Evolutionary conservation across 2,113 vertebrate species (phyloP).

Genomic region (Himantopus leucocephalus): DNA sequence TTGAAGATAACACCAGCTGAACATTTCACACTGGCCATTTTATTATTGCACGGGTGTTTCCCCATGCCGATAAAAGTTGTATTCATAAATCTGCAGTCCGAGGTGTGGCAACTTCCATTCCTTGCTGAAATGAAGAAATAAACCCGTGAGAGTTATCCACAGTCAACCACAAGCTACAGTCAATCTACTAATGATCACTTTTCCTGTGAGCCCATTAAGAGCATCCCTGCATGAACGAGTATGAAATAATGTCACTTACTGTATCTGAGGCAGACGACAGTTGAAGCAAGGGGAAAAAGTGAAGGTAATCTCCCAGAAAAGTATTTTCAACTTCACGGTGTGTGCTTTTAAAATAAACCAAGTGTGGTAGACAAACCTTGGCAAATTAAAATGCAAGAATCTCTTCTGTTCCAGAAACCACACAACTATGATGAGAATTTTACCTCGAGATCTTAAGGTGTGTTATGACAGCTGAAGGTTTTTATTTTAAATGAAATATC

Average conservation of each 20-base stretch:
- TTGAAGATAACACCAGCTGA: neutral
- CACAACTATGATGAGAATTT: neutral
- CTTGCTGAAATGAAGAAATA: slow-evolving; percentile 25
- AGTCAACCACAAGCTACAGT: slow-evolving; percentile 39
- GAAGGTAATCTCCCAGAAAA: slow-evolving; percentile 36
- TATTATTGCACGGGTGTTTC: neutral
- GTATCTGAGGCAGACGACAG: neutral
- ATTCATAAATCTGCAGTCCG: neutral
- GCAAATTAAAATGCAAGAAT: slow-evolving; percentile 28
- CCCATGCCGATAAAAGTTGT: neutral
- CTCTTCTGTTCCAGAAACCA: slow-evolving; percentile 19
- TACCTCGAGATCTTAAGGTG: neutral
- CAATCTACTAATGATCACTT: slow-evolving; percentile 41
- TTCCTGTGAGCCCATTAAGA: slow-evolving; percentile 25
- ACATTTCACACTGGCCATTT: neutral
- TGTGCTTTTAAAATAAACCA: slow-evolving; percentile 14
- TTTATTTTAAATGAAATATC: slow-evolving; percentile 3
- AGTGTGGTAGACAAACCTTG: neutral
- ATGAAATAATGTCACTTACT: slow-evolving; percentile 37
- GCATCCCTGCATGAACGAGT: slow-evolving; percentile 33
- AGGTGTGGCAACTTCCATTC: neutral
- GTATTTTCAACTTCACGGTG: slow-evolving; percentile 44
- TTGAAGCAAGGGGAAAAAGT: slow-evolving; percentile 7
- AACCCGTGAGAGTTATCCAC: neutral
- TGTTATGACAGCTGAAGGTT: neutral